Conservation (phyloP, 2,888 invertebrate genomes). For the Colletes collaris region DNA sequence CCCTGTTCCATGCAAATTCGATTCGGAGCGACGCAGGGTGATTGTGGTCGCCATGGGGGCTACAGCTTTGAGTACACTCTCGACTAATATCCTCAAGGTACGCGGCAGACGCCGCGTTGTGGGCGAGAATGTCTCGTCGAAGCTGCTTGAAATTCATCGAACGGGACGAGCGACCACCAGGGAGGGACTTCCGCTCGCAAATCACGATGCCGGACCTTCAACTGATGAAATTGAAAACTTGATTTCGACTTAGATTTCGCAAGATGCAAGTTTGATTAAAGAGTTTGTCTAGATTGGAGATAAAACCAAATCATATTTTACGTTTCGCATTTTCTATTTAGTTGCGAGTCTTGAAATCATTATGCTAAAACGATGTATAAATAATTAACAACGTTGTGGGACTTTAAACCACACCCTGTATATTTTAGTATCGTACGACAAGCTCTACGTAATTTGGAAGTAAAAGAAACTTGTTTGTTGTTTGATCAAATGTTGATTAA, state of each 20-base stretch:
- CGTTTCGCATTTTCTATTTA: too few species aligned
- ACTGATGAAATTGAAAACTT: conserved; percentile 79
- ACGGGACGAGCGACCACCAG: conserved; percentile 66
- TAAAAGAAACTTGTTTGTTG: too few species aligned
- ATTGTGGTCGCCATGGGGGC: conserved; percentile 26
- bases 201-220: conserved; percentile 47
- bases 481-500: too few species aligned
- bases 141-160: conserved; percentile 81
- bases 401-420: too few species aligned
- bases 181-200: conserved; percentile 22
- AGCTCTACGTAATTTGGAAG: too few species aligned
- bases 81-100: conserved; percentile 49
- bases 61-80: conserved; percentile 33
- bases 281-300: too few species aligned
- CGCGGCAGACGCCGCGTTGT: conserved; percentile 26
- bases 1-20: conserved; percentile 79
- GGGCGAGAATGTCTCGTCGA: conserved; percentile 53
- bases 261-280: conserved; percentile 47
- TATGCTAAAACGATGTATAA: too few species aligned
- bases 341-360: too few species aligned
- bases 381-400: too few species aligned
- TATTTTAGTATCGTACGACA: too few species aligned
- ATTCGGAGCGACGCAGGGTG: conserved; percentile 64
- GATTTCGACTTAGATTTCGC: conserved; percentile 74
- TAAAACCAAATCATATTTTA: too few species aligned